Percentiles rank a stretch among this genome's conserved stretches.
Evolutionary conservation across 2,113 vertebrate genomes (phyloP).

Genomic region (Phyllostomus discolor): DNA sequence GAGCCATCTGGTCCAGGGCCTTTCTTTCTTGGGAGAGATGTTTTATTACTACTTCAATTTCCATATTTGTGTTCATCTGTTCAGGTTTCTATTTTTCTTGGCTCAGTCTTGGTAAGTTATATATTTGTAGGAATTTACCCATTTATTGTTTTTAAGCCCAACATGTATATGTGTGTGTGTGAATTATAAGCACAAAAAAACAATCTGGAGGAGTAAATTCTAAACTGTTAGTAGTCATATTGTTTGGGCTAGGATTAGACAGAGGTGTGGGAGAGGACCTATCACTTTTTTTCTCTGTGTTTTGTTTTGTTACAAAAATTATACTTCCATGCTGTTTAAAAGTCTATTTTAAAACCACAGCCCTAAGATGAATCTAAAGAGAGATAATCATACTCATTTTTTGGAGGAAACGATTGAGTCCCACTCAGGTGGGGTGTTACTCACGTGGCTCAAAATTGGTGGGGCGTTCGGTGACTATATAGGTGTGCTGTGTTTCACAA

Average conservation of each 20-base stretch:
- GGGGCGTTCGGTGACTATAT: neutral
- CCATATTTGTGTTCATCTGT: neutral
- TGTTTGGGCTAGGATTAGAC: neutral
- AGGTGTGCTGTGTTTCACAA: neutral
- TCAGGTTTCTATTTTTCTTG: neutral
- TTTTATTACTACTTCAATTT: neutral
- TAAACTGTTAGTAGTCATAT: neutral
- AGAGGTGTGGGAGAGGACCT: neutral
- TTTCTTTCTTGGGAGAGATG: neutral
- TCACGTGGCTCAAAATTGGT: neutral
- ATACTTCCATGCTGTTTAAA: neutral
- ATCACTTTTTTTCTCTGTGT: neutral
- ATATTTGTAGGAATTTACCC: neutral
- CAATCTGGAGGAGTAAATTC: neutral
- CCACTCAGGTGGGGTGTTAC: neutral
- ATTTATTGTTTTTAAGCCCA: neutral
- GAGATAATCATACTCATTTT: neutral
- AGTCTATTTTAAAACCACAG: neutral
- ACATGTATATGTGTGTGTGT: neutral
- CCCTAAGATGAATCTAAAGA: neutral
- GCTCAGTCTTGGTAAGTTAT: neutral
- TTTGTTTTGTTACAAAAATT: constrained; percentile 14
- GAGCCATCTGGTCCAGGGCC: neutral
- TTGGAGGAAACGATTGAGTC: neutral
- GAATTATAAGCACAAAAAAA: constrained; percentile 14